Evolutionary conservation across 2,113 vertebrate species (phyloP), one percentile per base, ranked within the genome.

Genomic region (Aleadryas rufinucha): DNA sequence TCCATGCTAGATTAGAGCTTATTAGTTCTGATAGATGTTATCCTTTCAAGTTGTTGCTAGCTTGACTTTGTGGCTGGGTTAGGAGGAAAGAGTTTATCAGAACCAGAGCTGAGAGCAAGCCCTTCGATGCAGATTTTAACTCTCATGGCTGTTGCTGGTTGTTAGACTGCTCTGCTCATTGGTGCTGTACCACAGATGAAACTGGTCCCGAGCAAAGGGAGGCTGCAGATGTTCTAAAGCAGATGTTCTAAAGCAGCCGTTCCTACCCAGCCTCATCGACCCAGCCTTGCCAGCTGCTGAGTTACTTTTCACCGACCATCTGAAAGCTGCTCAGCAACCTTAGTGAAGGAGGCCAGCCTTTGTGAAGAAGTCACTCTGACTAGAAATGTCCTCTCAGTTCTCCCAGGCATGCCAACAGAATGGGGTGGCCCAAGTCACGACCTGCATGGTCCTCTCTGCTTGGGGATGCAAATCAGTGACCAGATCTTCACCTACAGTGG

Each of bases 1-100:
- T 94, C 91, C 79, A 54, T 47, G 53, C 65, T 89, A 90, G 72
- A 92, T 89, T 96, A 96, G 65, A 0, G 0, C 64, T 88, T 81
- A 95, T 96, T 96, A 87, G 85, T 75, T 92, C 84, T 93, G 93
- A 94, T 88, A 78, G 85, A 92, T 90, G 66, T 23, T 95, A 76
- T 85, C 83, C 71, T 94, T 96, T 96, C 71, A 93, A 94, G 94
- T 69, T 77, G 31, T 33, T 75, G 41, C 79, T 92, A 59, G 35
- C 50, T 93, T 92, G 75, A 75, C 61, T 95, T 79, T 88, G 54
- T 64, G 60, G 53, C 64, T 56, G 44, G 33, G 33, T 54, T 87
- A 53, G 64, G 30, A 90, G 23, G 47, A 89, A 93, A 91, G 49
- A 1, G 4, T 64, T 89, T 66, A 15, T 39, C 0, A 4, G 77